Evolutionary conservation across 2,888 invertebrate genomes (phyloP), one percentile per base, ranked within the genome.

Genomic region (Adelognathus sp.): DNA sequence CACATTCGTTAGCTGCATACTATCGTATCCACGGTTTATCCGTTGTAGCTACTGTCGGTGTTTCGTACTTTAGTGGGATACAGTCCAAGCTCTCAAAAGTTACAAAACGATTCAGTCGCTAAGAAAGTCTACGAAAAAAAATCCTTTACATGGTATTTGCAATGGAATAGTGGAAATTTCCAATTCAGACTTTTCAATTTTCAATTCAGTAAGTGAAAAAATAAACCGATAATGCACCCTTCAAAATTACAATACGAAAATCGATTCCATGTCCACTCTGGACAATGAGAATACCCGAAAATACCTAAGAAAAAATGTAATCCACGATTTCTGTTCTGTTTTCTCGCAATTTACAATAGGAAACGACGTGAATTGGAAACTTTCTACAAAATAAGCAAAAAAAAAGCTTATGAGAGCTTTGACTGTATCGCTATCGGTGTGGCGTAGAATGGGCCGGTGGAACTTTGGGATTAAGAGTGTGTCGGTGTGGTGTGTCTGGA

Each of bases 1-100:
- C 80, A 85, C 86, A 83, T 85, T 83, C 83, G 74, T 73, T 81
- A 76, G 83, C 79, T 70, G 58, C 64, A 66, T 58, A 67, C 69
- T 61, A 56, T 58, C 64, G 60, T 46, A 14, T 29, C 29, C 41
- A 27, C 33, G 33, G 36, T 69, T 39, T 64, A 73, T 46, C 54
- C n/a, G n/a, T n/a, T 67, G 46, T 21, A 36, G 41, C 44, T 44
- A 52, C 41, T 31, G 41, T 44, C 27, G 24, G 44, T 72, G 56
- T 72, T 64, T 64, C 44, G 41, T 72, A 64, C 52, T 63, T 71
- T 63, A 71, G 27, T 64, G 31, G 24, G 29, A 14, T 64, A 72
- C 72, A 63, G 44, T 56, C 9, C 52, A 54, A 71, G 18, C 54
- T 64, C 54, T 31, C 44, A 33, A 24, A 31, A 64, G 50, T 39